A percentile compares a stretch with the other conserved stretches of the same genome.
Evolutionary conservation across 2,797 vertebrate species (phyloP).

Genomic region (Triplophysa bombifrons): DNA sequence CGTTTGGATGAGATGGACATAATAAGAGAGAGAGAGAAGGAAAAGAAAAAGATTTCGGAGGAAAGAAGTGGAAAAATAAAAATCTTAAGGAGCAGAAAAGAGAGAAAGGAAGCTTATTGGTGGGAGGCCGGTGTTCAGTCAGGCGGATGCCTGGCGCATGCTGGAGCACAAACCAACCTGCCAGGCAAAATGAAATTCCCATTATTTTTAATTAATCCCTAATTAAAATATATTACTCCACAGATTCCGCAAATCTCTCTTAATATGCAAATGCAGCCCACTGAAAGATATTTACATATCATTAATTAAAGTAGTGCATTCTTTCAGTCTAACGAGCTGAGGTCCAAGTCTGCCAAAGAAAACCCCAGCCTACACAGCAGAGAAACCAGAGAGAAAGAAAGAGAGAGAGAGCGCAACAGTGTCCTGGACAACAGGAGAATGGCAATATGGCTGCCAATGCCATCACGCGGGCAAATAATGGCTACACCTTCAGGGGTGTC

Average conservation of each 20-base stretch:
- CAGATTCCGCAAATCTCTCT: constrained; percentile 99
- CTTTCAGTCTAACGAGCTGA: constrained; percentile 99
- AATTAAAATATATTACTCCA: constrained; percentile 99
- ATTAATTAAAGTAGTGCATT: constrained; percentile 99
- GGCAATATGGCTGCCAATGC: constrained; percentile 19
- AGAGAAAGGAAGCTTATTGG: constrained; percentile 60
- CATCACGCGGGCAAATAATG: constrained; percentile 6
- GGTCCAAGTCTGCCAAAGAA: constrained; percentile 87
- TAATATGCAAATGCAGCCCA: constrained; percentile 99
- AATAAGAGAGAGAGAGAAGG: neutral
- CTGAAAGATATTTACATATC: constrained; percentile 99
- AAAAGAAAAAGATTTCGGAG: neutral
- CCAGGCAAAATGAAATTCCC: constrained; percentile 99
- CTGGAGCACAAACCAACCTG: constrained; percentile 91
- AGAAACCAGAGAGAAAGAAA: constrained; percentile 41
- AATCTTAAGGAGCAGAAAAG: constrained; percentile 23
- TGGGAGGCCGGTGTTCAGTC: constrained; percentile 65
- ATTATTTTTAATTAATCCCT: constrained; percentile 99
- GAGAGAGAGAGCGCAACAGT: constrained; percentile 7
- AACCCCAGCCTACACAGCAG: constrained; percentile 68
- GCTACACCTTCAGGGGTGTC: neutral
- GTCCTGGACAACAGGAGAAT: neutral
- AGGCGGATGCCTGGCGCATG: constrained; percentile 75
- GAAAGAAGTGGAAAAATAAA: neutral
- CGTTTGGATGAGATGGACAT: neutral